phyloP scores from a whole-genome alignment of 2,113 vertebrate species.

The Ptilorrhoa leucosticta region DNA sequence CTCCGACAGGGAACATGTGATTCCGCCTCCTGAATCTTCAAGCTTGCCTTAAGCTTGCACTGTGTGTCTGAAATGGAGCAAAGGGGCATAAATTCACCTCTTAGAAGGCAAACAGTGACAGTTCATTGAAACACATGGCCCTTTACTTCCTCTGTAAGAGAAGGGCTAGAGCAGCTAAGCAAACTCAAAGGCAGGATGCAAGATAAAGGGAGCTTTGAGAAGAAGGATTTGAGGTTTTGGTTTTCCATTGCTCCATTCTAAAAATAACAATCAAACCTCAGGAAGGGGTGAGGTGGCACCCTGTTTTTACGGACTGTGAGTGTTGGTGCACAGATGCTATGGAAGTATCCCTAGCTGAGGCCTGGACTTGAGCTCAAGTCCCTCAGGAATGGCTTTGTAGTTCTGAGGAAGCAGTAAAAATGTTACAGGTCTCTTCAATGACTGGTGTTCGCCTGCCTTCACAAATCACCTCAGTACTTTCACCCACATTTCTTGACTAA shows the following conservation, averaged over 20 bases:
- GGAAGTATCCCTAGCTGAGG: neutral
- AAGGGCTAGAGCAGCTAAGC: neutral
- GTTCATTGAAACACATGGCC: neutral
- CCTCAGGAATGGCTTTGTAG: neutral
- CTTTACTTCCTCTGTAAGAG: neutral
- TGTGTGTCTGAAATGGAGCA: neutral
- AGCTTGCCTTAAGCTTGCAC: neutral
- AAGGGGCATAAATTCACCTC: neutral
- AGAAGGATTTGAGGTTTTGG: neutral
- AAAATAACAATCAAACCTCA: neutral
- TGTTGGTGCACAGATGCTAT: neutral
- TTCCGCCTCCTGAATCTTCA: neutral
- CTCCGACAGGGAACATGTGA: neutral
- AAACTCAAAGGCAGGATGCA: neutral
- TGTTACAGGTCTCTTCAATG: neutral
- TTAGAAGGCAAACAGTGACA: neutral
- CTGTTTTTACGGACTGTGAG: fast-evolving
- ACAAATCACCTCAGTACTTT: neutral
- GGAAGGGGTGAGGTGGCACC: neutral
- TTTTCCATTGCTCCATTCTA: neutral
- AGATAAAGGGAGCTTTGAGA: neutral
- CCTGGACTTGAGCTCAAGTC: neutral
- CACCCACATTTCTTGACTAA: neutral
- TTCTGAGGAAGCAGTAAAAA: neutral
- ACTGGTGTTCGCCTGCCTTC: neutral